A percentile compares a stretch with the other conserved stretches of the same genome.
Evolutionary conservation across 2,113 vertebrate species (phyloP).

Genomic region (Morone saxatilis): DNA sequence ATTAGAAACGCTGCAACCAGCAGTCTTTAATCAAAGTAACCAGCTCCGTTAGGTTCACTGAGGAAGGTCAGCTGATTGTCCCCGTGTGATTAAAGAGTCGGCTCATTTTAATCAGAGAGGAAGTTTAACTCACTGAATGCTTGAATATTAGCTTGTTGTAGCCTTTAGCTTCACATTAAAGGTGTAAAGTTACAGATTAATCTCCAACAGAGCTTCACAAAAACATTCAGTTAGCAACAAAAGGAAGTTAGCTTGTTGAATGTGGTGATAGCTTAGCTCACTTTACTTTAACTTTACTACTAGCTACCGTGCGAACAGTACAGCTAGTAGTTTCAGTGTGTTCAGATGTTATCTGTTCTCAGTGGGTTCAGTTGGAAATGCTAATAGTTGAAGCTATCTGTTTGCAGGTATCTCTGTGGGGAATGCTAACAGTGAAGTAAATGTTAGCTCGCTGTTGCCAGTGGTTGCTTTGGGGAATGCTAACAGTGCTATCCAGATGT

Average conservation of each 20-base stretch:
- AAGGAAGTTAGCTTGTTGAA: background rate
- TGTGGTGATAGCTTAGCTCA: background rate
- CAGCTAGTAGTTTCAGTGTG: background rate
- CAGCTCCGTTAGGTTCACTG: background rate
- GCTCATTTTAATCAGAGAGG: background rate
- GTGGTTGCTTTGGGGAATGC: background rate
- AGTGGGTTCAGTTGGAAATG: background rate
- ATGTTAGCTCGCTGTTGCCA: background rate
- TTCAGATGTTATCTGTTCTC: background rate
- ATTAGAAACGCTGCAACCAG: no score
- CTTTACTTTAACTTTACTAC: no score
- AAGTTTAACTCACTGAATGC: background rate
- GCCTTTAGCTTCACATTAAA: background rate
- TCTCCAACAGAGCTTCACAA: background rate
- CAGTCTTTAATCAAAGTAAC: background rate
- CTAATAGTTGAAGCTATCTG: background rate
- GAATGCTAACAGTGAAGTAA: conserved; percentile 20
- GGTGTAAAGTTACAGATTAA: background rate
- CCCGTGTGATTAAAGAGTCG: no score
- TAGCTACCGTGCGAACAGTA: background rate
- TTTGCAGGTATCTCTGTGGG: background rate
- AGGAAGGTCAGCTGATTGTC: background rate
- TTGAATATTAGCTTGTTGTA: background rate
- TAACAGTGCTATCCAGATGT: conserved; percentile 32
- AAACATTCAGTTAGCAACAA: background rate